phyloP scores from a whole-genome alignment of 2,797 vertebrate species.

The Acipenser transmontanus region DNA sequence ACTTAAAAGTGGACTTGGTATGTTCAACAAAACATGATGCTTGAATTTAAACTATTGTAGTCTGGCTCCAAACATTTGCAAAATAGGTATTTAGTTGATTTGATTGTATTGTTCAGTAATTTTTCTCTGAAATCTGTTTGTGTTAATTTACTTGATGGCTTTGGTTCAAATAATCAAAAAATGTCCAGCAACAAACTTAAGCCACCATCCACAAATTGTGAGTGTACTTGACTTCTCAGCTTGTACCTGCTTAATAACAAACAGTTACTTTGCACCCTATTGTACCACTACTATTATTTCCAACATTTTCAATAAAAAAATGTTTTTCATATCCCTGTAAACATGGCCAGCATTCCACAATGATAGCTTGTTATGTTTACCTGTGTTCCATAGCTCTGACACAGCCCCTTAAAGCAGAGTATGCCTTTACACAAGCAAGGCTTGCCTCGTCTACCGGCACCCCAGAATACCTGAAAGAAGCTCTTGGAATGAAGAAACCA shows the following conservation, averaged over 20 bases:
- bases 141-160: slow-evolving; percentile 33
- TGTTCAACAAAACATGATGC: background rate
- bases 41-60: background rate
- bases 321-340: too few species aligned
- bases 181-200: too few species aligned
- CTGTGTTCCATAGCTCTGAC: too few species aligned
- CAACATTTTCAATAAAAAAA: too few species aligned
- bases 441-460: slow-evolving; percentile 32
- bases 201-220: too few species aligned
- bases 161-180: slow-evolving; percentile 6
- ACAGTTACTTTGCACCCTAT: too few species aligned
- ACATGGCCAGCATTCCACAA: too few species aligned
- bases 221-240: too few species aligned
- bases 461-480: slow-evolving; percentile 69
- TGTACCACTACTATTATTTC: too few species aligned
- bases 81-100: background rate
- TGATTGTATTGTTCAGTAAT: background rate
- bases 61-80: background rate
- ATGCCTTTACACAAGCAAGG: slow-evolving; percentile 24
- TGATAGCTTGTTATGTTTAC: too few species aligned
- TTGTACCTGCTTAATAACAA: too few species aligned
- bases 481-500: slow-evolving; percentile 62
- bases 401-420: too few species aligned
- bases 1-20: slow-evolving; percentile 66
- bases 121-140: background rate